Conservation (phyloP, 2,797 vertebrate genomes). For the Denticeps clupeoides region DNA sequence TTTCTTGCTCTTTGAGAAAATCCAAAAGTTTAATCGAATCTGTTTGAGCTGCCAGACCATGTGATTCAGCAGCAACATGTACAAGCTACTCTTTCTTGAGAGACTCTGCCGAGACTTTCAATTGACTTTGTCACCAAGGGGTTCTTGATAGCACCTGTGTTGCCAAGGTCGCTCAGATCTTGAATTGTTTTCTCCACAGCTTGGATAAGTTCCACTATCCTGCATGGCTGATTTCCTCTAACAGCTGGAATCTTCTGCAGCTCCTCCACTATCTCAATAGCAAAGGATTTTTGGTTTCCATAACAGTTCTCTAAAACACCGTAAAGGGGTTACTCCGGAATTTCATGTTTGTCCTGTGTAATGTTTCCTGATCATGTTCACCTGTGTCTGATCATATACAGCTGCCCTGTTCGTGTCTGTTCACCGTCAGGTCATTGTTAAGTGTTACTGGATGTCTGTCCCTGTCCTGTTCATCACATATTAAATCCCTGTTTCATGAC, state of each 20-base stretch:
- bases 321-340: too few species aligned
- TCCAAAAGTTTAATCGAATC: slow-evolving; percentile 15
- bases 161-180: slow-evolving; percentile 18
- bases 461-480: too few species aligned
- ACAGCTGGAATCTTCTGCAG: slow-evolving; percentile 18
- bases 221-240: slow-evolving; percentile 8
- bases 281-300: slow-evolving; percentile 12
- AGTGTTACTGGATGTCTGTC: too few species aligned
- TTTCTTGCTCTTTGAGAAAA: slow-evolving; percentile 23
- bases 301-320: slow-evolving; percentile 17
- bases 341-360: too few species aligned
- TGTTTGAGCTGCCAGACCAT: neutral
- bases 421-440: too few species aligned
- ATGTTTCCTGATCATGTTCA: too few species aligned
- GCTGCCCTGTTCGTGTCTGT: too few species aligned
- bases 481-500: too few species aligned
- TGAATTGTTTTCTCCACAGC: slow-evolving; percentile 16
- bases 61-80: neutral
- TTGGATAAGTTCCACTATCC: slow-evolving; percentile 19
- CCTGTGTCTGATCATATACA: too few species aligned
- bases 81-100: slow-evolving; percentile 21
- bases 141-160: slow-evolving; percentile 21
- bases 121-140: slow-evolving; percentile 22
- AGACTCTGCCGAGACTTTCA: slow-evolving; percentile 15
- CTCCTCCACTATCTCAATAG: slow-evolving; percentile 21